Percentiles rank a stretch among this genome's conserved stretches.
phyloP scores from a whole-genome alignment of 2,888 invertebrate genomes.

The Drosophila atripex region DNA sequence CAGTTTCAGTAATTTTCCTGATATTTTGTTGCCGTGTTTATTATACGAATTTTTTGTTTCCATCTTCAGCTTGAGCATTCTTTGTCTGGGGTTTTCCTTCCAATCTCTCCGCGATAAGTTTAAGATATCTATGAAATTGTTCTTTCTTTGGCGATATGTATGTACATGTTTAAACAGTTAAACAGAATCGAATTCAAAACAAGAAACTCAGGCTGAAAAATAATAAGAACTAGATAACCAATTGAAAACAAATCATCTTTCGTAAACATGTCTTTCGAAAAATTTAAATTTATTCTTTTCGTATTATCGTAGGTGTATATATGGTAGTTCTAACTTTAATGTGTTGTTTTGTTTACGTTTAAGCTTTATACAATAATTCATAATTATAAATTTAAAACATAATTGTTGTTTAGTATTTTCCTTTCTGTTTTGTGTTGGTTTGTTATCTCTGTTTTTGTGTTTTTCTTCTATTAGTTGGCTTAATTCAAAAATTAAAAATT shows the following conservation, averaged over 20 bases:
- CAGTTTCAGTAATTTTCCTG: conserved; percentile 68
- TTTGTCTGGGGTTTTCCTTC: conserved; percentile 37
- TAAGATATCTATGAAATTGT: conserved; percentile 49
- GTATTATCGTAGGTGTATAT: conserved; percentile 30
- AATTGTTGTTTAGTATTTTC: conserved; percentile 45
- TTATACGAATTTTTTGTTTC: conserved; percentile 49
- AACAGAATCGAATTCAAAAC: conserved; percentile 36
- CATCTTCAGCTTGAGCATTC: conserved; percentile 40
- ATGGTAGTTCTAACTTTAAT: conserved; percentile 36
- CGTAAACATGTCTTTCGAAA: conserved; percentile 60
- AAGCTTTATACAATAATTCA: conserved; percentile 62
- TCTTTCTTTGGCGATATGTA: conserved; percentile 68
- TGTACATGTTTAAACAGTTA: conserved; percentile 63
- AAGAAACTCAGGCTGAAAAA: conserved; percentile 16
- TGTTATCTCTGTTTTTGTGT: conserved; percentile 27
- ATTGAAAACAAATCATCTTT: conserved; percentile 18
- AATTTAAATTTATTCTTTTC: conserved; percentile 55
- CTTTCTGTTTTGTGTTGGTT: conserved; percentile 31
- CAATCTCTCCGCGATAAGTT: conserved; percentile 46
- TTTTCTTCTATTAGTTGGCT: conserved; percentile 42
- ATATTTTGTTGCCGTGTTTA: conserved; percentile 68
- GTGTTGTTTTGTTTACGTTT: conserved; percentile 50
- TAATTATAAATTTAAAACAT: conserved; percentile 72
- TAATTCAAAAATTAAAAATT: conserved; percentile 71
- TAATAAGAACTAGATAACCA: neutral